These are phyloP conservation scores for Phortica okadai DNA, from an alignment of 2,888 invertebrate species.

Conservation along the genomic window DNA sequence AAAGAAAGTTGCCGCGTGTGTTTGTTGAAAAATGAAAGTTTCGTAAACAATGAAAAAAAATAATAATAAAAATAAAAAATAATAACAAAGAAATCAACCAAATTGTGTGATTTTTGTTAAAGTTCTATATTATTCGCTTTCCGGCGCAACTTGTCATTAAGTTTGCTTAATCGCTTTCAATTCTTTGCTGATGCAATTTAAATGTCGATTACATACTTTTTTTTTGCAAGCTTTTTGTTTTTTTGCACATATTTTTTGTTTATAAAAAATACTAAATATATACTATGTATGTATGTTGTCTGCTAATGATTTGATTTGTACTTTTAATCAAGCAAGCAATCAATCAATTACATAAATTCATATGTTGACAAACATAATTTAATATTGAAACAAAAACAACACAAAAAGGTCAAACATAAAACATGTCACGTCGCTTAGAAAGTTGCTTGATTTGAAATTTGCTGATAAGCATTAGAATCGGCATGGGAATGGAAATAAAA, in stretches of 20 bases:
- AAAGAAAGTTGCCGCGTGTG: too few species aligned
- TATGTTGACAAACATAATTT: slow-evolving; percentile 18
- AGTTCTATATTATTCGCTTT: not conserved
- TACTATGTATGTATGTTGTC: not conserved
- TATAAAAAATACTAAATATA: too few species aligned
- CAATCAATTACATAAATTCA: slow-evolving; percentile 14
- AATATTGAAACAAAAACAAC: not conserved
- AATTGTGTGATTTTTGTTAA: slow-evolving; percentile 8
- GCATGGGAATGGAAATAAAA: not conserved
- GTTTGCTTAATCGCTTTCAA: slow-evolving; percentile 41
- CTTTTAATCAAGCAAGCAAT: slow-evolving; percentile 7
- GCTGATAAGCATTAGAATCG: not conserved
- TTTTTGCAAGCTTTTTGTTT: not conserved
- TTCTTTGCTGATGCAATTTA: slow-evolving; percentile 60
- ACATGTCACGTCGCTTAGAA: not conserved
- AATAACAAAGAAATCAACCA: not conserved
- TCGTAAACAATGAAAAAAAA: not conserved
- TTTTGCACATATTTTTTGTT: not conserved
- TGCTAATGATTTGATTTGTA: not conserved
- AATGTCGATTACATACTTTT: slow-evolving; percentile 58
- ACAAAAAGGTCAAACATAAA: not conserved
- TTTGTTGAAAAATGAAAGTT: too few species aligned
- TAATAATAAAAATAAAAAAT: not conserved
- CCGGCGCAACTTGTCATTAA: slow-evolving; percentile 22
- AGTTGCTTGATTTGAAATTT: not conserved